Conservation (phyloP, 2,113 vertebrate genomes). For the Coregonus clupeaformis region DNA sequence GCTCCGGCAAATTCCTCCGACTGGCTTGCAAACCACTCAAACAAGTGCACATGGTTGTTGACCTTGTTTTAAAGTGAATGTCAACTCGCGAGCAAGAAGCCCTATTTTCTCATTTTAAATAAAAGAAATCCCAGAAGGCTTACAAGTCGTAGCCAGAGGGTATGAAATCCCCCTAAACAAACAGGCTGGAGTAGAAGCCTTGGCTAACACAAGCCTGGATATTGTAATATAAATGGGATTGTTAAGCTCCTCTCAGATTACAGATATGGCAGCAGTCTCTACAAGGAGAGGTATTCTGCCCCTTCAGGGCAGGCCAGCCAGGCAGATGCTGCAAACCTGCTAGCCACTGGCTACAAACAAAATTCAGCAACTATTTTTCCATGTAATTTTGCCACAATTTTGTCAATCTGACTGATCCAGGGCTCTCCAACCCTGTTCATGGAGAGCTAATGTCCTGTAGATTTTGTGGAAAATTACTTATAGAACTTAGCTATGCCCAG, state of each 20-base stretch:
- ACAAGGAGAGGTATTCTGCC: background rate
- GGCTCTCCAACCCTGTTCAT: background rate
- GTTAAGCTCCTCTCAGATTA: background rate
- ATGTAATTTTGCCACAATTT: too few species aligned
- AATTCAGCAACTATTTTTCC: too few species aligned
- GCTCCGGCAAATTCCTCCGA: background rate
- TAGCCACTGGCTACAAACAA: background rate
- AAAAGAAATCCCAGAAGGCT: background rate
- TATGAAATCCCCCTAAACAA: background rate
- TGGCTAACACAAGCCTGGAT: background rate
- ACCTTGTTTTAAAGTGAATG: slow-evolving; percentile 11
- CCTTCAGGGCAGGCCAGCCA: background rate
- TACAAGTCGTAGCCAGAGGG: background rate
- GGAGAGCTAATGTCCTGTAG: background rate
- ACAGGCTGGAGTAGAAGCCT: background rate
- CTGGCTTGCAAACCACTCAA: background rate
- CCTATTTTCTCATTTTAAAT: background rate
- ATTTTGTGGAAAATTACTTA: background rate
- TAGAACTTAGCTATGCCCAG: too few species aligned
- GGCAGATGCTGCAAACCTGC: background rate
- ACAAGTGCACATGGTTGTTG: background rate
- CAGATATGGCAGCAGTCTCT: background rate
- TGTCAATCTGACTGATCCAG: background rate
- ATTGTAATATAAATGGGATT: background rate
- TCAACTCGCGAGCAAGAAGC: background rate